Evolutionary conservation across 2,113 vertebrate species (phyloP), one percentile per base, ranked within the genome.

Genomic region (Pterocles orientalis): DNA sequence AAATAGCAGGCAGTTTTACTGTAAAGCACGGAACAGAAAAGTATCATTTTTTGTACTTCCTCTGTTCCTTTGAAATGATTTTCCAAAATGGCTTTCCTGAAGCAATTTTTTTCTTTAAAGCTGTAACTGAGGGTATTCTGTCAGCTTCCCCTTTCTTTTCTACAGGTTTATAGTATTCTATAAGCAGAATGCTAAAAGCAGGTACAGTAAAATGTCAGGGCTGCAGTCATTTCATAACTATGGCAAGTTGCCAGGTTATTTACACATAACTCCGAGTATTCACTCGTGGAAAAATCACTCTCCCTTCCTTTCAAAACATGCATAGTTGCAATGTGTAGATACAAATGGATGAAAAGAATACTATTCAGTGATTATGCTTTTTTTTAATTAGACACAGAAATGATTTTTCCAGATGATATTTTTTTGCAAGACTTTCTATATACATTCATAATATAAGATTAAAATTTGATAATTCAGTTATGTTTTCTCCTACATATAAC

Each of bases 211-310:
- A 92, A 82, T 80, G 47, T 64, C 82, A 83, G 69, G 28, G 25
- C 62, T 86, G 48, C 77, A 90, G 73, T 77, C 73, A 80, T 86
- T 90, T 39, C 60, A 82, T 51, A 65, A 77, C 39, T 76, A 21
- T 18, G 81, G 95, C 54, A 84, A 89, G 82, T 41, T 79, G 93
- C 91, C 96, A 97, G 61, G 78, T 94, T 94, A 97, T 97, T 96
- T 97, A 93, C 70, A 64, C 82, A 4, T 62, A 90, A 82, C 73
- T 90, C 66, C 36, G 65, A 92, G 60, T 48, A 64, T 76, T 96
- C 34, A 31, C 41, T 96, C 68, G 60, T 48, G 47, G 82, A 96
- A 96, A 96, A 97, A 94, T 51, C 60, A 88, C 39, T 57, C 54
- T 92, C 12, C 13, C 17, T 82, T 45, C 28, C n/a, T 96, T 96